Evolutionary conservation across 2,888 invertebrate species (phyloP).

Genomic region (Andricus curvator): DNA sequence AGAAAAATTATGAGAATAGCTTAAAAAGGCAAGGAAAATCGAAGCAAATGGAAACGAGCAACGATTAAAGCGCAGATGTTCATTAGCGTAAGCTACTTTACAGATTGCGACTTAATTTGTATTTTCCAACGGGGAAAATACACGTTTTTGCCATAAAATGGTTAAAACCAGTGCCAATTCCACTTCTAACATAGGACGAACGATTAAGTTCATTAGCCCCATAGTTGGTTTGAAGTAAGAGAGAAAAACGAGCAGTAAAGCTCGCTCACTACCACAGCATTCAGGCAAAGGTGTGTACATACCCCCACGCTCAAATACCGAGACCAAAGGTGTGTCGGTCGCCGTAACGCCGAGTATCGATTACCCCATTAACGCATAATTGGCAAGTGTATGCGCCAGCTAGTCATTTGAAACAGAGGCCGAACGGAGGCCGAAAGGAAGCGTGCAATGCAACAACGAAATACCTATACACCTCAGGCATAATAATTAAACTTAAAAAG

Average conservation of each 20-base stretch:
- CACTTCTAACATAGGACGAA: conserved; percentile 39
- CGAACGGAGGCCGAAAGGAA: neutral
- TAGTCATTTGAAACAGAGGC: conserved; percentile 13
- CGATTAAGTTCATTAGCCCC: conserved; percentile 53
- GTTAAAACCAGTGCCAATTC: conserved; percentile 46
- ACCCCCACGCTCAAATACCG: conserved; percentile 31
- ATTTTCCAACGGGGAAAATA: conserved; percentile 29
- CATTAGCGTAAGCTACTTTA: conserved; percentile 30
- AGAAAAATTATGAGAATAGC: neutral
- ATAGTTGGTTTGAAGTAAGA: conserved; percentile 46
- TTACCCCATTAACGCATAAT: conserved; percentile 55
- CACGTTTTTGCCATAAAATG: conserved; percentile 4
- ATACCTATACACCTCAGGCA: conserved; percentile 29
- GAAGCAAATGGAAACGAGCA: conserved; percentile 14
- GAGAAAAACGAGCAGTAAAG: conserved; percentile 19
- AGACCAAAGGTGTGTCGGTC: conserved; percentile 46
- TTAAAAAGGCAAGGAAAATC: conserved; percentile 1
- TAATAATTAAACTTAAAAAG: conserved; percentile 36
- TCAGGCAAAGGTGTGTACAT: neutral
- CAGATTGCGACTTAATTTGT: conserved; percentile 25
- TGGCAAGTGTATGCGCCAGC: conserved; percentile 28
- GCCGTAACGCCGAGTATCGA: conserved; percentile 52
- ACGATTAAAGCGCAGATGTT: conserved; percentile 11
- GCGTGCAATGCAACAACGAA: conserved; percentile 12
- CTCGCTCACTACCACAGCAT: neutral